Percentiles rank a stretch among this genome's conserved stretches.
These are phyloP conservation scores for Eupithecia vulgata DNA, from an alignment of 2,888 invertebrate genomes.

Conservation along the genomic window DNA sequence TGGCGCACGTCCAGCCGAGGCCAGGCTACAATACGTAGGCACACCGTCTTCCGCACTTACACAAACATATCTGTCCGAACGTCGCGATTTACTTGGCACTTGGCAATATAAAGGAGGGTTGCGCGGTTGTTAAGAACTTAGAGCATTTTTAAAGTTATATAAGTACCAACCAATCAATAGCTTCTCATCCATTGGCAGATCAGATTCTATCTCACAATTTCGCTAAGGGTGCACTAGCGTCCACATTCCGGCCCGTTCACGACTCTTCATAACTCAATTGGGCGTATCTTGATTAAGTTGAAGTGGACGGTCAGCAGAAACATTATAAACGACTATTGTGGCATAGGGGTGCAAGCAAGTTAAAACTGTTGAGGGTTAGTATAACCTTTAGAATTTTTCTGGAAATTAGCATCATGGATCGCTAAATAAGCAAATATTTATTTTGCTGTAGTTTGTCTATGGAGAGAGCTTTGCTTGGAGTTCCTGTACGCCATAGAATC, in stretches of 20 bases:
- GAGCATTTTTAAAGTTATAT: background rate
- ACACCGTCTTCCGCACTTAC: too few species aligned
- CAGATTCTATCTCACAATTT: background rate
- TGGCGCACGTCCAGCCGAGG: slow-evolving; percentile 47
- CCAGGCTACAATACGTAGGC: slow-evolving; percentile 47
- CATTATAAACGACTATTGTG: background rate
- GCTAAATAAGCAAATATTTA: too few species aligned
- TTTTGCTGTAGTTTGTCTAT: too few species aligned
- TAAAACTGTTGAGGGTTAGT: too few species aligned
- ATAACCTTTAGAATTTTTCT: too few species aligned
- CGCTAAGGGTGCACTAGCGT: slow-evolving; percentile 17
- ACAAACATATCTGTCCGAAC: slow-evolving; percentile 35
- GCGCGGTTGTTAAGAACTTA: background rate
- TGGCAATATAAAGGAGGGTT: background rate
- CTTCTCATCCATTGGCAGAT: too few species aligned
- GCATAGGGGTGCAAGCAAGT: background rate
- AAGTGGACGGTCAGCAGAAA: slow-evolving; percentile 25
- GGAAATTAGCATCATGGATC: too few species aligned
- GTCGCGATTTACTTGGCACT: slow-evolving; percentile 24
- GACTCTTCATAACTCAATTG: slow-evolving; percentile 43
- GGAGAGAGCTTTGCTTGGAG: too few species aligned
- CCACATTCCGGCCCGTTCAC: slow-evolving; percentile 35
- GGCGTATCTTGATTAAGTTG: slow-evolving; percentile 40
- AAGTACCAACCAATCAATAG: too few species aligned
- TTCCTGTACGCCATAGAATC: too few species aligned